phyloP scores from a whole-genome alignment of 2,113 vertebrate species.

The Edolisoma coerulescens region DNA sequence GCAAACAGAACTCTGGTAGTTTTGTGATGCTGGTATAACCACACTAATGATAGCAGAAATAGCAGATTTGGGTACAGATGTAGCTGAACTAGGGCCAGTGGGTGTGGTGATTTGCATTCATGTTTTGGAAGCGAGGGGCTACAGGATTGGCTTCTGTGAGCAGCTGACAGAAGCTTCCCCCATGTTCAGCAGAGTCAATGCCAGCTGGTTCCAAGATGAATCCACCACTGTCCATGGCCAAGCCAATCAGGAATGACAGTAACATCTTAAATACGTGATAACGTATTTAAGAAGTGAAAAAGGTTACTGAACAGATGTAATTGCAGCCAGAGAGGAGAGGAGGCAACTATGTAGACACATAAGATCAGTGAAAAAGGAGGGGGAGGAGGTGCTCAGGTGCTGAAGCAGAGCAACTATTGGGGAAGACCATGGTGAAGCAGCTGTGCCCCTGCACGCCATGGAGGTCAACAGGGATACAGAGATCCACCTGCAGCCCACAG shows the following conservation, averaged over 20 bases:
- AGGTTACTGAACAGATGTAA: background rate
- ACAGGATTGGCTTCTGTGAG: background rate
- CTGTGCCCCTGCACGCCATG: background rate
- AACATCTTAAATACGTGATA: background rate
- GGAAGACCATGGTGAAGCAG: background rate
- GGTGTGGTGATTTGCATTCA: background rate
- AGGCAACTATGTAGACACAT: background rate
- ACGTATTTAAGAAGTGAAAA: background rate
- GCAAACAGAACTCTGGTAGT: background rate
- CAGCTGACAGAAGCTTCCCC: background rate
- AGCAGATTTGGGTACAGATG: background rate
- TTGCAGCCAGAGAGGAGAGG: background rate
- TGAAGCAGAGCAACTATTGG: background rate
- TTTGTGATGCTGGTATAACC: background rate
- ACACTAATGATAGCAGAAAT: background rate
- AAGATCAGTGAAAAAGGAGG: background rate
- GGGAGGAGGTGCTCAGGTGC: background rate
- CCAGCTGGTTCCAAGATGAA: background rate
- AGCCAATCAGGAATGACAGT: background rate
- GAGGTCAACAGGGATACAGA: background rate
- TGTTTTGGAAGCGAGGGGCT: background rate
- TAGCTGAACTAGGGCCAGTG: background rate
- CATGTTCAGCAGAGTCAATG: background rate
- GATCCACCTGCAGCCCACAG: background rate
- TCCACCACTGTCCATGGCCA: background rate